Conservation (phyloP, 2,113 vertebrate genomes). For the Lontra canadensis region DNA sequence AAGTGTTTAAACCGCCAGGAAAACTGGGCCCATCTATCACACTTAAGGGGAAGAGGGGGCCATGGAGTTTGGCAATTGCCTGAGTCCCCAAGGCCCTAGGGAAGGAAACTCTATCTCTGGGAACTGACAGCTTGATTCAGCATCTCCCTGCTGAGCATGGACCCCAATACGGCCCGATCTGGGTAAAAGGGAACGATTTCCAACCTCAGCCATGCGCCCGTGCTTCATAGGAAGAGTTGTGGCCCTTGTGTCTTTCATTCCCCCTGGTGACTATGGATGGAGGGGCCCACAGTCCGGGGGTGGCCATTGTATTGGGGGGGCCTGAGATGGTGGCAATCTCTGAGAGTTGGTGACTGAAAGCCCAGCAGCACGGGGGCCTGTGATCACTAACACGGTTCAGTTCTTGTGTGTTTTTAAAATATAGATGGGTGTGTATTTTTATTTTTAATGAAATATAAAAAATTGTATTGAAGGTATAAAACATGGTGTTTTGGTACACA, state of each 20-base stretch:
- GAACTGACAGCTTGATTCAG: background rate
- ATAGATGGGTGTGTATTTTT: background rate
- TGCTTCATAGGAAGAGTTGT: background rate
- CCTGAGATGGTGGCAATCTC: background rate
- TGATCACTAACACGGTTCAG: background rate
- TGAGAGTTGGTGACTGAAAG: background rate
- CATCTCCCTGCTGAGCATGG: background rate
- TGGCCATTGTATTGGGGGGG: background rate
- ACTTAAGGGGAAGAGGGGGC: slow-evolving; percentile 62
- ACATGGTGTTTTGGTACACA: background rate
- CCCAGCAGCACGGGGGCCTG: background rate
- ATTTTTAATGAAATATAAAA: background rate
- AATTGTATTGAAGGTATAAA: background rate
- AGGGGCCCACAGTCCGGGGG: background rate
- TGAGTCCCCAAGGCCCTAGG: slow-evolving; percentile 41
- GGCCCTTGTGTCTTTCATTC: background rate
- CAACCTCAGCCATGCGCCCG: accelerated
- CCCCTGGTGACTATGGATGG: background rate
- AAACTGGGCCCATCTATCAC: slow-evolving; percentile 81
- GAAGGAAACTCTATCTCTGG: slow-evolving; percentile 13
- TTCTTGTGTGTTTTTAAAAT: background rate
- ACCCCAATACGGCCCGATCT: background rate
- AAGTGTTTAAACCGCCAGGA: slow-evolving; percentile 72
- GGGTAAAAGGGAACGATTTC: background rate
- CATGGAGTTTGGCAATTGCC: slow-evolving; percentile 13